Evolutionary conservation across 2,797 vertebrate species (phyloP).

Genomic region (Platyrinchus mystaceus): DNA sequence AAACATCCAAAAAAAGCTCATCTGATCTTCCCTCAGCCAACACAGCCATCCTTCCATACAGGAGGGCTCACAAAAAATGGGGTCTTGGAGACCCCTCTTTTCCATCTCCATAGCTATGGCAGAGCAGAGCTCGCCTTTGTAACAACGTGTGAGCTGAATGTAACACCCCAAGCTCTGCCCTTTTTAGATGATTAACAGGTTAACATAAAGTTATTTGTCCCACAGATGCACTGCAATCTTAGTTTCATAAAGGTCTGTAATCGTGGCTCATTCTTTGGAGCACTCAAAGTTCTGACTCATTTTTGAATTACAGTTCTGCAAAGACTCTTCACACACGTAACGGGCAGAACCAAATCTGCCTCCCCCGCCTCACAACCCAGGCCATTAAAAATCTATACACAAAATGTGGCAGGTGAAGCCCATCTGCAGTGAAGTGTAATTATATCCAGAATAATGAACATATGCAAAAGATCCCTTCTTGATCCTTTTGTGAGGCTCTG

Average conservation of each 20-base stretch:
- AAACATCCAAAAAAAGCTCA: neutral
- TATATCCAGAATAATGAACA: constrained; percentile 14
- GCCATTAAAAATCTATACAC: neutral
- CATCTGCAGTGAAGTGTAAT: constrained; percentile 16
- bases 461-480: neutral
- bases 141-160: neutral
- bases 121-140: neutral
- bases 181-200: neutral
- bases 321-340: neutral
- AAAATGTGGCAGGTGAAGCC: constrained; percentile 21
- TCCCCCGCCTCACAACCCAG: neutral
- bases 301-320: neutral
- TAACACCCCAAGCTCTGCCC: neutral
- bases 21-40: neutral
- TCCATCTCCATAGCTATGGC: neutral
- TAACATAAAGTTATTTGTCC: neutral
- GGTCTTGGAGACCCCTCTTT: neutral
- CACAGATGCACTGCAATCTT: neutral
- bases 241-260: neutral
- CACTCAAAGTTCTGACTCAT: constrained; percentile 11
- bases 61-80: neutral
- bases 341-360: neutral
- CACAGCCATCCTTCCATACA: neutral
- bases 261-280: neutral
- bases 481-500: constrained; percentile 14